A percentile compares a stretch with the other conserved stretches of the same genome.
These are phyloP conservation scores for Nemopilema nomurai DNA, from an alignment of 30 jellyfish, hydroid and myxozoan genomes.

Conservation along the genomic window DNA sequence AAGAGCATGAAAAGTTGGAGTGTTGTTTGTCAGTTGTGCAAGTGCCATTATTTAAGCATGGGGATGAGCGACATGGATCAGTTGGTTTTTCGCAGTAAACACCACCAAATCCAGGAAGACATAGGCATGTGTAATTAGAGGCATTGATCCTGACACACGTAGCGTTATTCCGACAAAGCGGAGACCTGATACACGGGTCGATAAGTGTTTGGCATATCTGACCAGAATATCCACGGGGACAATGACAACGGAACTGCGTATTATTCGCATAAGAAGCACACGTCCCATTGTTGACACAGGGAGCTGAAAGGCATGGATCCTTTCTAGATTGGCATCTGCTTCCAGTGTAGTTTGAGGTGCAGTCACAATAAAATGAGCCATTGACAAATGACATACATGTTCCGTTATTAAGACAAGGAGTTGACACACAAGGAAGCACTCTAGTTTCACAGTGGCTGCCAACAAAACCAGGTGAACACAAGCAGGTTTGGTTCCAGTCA, in stretches of 20 bases:
- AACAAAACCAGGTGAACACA: constrained; percentile 24
- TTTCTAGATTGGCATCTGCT: constrained; percentile 10
- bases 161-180: constrained; percentile 26
- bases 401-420: constrained; percentile 45
- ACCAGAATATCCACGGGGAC: constrained; percentile 23
- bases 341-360: constrained; percentile 22
- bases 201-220: neutral
- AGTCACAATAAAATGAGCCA: neutral
- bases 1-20: constrained; percentile 8
- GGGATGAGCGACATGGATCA: constrained; percentile 16
- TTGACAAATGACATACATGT: constrained; percentile 10
- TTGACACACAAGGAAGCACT: constrained; percentile 4
- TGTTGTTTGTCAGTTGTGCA: neutral
- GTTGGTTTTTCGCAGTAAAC: constrained; percentile 5
- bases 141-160: constrained; percentile 9
- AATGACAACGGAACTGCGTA: constrained; percentile 9
- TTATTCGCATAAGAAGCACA: constrained; percentile 35
- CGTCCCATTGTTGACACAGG: constrained; percentile 59
- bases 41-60: constrained; percentile 56
- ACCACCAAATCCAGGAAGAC: constrained; percentile 42
- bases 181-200: constrained; percentile 18
- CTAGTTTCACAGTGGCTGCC: constrained; percentile 37
- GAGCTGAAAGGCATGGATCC: constrained; percentile 37
- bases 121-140: constrained; percentile 4
- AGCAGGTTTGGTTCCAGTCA: constrained; percentile 47